A percentile compares a stretch with the other conserved stretches of the same genome.
Evolutionary conservation across 2,113 vertebrate genomes (phyloP).

Genomic region (Picathartes gymnocephalus): DNA sequence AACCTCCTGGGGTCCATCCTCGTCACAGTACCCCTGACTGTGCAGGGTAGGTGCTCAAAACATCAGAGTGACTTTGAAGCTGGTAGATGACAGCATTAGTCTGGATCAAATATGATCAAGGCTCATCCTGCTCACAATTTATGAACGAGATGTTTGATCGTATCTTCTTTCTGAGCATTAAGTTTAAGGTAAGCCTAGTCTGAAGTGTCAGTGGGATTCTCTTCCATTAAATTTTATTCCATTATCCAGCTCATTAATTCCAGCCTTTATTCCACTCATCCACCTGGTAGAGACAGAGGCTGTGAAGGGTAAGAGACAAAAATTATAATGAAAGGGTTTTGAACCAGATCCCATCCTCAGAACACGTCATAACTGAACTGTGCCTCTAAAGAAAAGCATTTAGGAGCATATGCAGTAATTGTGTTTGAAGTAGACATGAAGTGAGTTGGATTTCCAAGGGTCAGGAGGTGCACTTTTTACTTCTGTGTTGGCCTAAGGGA

Average conservation of each 20-base stretch:
- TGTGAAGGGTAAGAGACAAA: background rate
- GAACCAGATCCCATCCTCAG: background rate
- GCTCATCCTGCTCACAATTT: background rate
- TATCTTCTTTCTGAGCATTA: background rate
- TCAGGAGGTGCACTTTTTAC: background rate
- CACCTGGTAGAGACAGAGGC: background rate
- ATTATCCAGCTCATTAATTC: background rate
- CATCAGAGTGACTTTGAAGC: background rate
- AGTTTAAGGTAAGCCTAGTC: background rate
- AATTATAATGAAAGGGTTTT: background rate
- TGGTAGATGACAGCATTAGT: background rate
- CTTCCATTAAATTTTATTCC: background rate
- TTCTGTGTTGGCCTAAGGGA: background rate
- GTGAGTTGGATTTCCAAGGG: background rate
- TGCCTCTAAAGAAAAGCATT: background rate
- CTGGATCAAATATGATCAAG: background rate
- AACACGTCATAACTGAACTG: background rate
- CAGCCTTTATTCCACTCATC: background rate
- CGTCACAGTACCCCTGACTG: constrained; percentile 77
- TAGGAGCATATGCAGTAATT: background rate
- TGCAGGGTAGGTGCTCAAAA: constrained; percentile 78
- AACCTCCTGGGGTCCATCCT: constrained; percentile 89
- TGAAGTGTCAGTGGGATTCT: background rate
- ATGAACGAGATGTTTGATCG: background rate
- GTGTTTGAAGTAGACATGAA: background rate